Conservation (phyloP, 2,888 invertebrate genomes). For the Cerceris ruficornis region DNA sequence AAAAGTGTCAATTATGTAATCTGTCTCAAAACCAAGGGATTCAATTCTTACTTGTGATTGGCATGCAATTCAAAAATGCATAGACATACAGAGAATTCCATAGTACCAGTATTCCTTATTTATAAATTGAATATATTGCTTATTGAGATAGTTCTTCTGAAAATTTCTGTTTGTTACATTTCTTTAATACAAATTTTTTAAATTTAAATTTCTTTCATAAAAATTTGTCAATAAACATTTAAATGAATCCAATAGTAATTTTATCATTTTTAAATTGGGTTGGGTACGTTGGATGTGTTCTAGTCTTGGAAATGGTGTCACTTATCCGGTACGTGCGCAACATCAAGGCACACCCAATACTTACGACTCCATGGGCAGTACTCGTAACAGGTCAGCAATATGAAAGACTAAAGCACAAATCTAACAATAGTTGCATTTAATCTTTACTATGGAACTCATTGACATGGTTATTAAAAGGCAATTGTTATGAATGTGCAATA, state of each 20-base stretch:
- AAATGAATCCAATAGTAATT: slow-evolving; percentile 34
- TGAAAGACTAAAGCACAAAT: slow-evolving; percentile 65
- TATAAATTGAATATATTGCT: neutral
- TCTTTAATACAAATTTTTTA: neutral
- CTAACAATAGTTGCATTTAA: slow-evolving; percentile 53
- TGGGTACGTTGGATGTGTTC: slow-evolving; percentile 80
- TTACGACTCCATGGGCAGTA: slow-evolving; percentile 95
- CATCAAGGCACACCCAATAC: slow-evolving; percentile 86
- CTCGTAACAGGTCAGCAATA: slow-evolving; percentile 90
- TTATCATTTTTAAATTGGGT: slow-evolving; percentile 67
- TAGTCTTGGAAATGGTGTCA: slow-evolving; percentile 95
- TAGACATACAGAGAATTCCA: neutral
- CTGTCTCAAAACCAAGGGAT: slow-evolving; percentile 42
- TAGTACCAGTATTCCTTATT: neutral
- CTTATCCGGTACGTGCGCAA: slow-evolving; percentile 90
- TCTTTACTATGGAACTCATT: slow-evolving; percentile 69
- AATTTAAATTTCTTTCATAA: no score
- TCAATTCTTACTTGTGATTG: neutral
- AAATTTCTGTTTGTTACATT: slow-evolving; percentile 14
- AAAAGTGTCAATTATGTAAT: slow-evolving; percentile 26
- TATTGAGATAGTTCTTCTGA: neutral
- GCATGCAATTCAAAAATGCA: neutral
- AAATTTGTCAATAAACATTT: slow-evolving; percentile 23
- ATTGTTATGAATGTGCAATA: slow-evolving; percentile 24
- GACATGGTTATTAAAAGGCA: slow-evolving; percentile 36